Percentiles rank a stretch among this genome's conserved stretches.
Evolutionary conservation across 92 coral and sea anemone species (phyloP).

Genomic region (Bergia sp.): DNA sequence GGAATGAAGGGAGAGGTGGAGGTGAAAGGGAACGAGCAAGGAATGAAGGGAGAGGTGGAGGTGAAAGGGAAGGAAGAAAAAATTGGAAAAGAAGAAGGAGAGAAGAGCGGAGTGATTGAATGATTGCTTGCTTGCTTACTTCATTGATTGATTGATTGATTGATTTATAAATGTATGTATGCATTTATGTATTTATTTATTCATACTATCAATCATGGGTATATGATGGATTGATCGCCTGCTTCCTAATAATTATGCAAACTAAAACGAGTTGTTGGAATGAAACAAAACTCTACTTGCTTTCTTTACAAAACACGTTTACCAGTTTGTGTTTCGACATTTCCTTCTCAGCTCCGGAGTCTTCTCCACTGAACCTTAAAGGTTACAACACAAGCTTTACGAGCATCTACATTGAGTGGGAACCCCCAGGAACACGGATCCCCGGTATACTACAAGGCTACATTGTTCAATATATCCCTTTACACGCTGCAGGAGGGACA

Average conservation of each 20-base stretch:
- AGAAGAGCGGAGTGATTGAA: too few species aligned
- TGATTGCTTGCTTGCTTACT: too few species aligned
- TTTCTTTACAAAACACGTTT: not conserved
- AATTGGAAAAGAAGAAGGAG: too few species aligned
- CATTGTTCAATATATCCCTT: not conserved
- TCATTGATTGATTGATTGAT: too few species aligned
- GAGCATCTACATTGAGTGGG: slow-evolving; percentile 5
- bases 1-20: too few species aligned
- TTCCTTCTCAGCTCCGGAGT: not conserved
- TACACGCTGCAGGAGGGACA: not conserved
- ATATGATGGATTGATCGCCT: too few species aligned
- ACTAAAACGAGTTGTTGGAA: not conserved
- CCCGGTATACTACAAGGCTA: slow-evolving; percentile 18
- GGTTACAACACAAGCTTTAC: slow-evolving; percentile 13
- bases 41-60: too few species aligned
- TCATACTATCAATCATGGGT: too few species aligned
- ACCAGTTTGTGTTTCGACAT: not conserved
- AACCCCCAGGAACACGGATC: not conserved
- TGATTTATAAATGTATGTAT: too few species aligned
- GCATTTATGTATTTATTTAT: too few species aligned
- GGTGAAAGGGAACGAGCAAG: too few species aligned
- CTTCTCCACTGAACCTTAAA: not conserved
- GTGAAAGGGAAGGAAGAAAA: too few species aligned
- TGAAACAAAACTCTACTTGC: not conserved
- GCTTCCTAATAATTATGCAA: not conserved